Conservation (phyloP, 2,888 invertebrate species). For the Acleris sparsana region DNA sequence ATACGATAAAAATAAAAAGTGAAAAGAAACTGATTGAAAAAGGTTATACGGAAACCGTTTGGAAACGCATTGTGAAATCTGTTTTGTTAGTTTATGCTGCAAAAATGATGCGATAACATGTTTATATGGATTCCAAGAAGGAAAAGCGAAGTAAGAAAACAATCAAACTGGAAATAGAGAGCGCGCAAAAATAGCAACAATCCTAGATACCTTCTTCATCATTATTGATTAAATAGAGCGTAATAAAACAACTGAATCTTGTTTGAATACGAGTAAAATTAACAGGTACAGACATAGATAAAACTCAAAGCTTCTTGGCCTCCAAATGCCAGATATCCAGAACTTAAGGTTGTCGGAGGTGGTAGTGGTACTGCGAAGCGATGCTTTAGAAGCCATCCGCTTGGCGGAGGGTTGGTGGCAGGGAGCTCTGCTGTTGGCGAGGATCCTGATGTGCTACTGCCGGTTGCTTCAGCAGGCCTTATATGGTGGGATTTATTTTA, state of each 20-base stretch:
- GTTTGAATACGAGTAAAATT: not conserved
- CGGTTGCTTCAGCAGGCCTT: slow-evolving; percentile 63
- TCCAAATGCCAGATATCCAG: slow-evolving; percentile 22
- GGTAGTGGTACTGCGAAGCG: slow-evolving; percentile 64
- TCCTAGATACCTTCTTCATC: too few relatives aligned
- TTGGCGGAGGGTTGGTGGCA: slow-evolving; percentile 82
- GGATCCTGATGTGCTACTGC: slow-evolving; percentile 71
- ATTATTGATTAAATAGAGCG: too few relatives aligned
- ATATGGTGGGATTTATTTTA: slow-evolving; percentile 50
- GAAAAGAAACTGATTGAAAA: not conserved
- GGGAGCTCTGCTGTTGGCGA: slow-evolving; percentile 73
- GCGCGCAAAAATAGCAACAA: too few relatives aligned
- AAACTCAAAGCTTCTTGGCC: not conserved
- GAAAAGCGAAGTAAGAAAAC: too few relatives aligned
- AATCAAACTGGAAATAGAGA: too few relatives aligned
- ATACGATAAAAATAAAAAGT: slow-evolving; percentile 4
- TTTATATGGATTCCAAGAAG: too few relatives aligned
- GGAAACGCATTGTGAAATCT: too few relatives aligned
- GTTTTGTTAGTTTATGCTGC: too few relatives aligned
- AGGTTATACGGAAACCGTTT: not conserved
- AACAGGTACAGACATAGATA: not conserved
- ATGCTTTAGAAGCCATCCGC: slow-evolving; percentile 71
- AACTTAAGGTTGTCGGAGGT: slow-evolving; percentile 53
- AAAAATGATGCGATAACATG: too few relatives aligned
- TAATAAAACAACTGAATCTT: not conserved